These are phyloP conservation scores for Muntiacus reevesi DNA, from an alignment of 2,113 vertebrate species.

Conservation along the genomic window DNA sequence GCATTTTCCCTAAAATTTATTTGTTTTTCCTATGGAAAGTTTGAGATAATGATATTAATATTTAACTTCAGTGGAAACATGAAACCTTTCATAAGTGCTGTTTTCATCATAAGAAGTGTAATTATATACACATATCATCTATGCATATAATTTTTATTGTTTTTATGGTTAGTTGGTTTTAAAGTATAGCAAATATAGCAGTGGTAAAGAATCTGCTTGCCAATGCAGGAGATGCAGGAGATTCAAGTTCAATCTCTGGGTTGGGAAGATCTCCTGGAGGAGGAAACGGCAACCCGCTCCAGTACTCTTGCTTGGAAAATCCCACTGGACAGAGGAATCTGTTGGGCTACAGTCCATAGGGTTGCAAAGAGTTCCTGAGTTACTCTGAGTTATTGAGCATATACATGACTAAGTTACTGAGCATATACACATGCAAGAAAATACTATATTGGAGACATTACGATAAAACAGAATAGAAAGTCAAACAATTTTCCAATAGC, in stretches of 20 bases:
- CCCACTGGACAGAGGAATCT: background rate
- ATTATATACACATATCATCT: conserved; percentile 32
- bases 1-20: background rate
- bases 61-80: conserved; percentile 93
- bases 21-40: conserved; percentile 79
- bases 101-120: conserved; percentile 74
- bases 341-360: background rate
- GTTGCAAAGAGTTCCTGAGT: background rate
- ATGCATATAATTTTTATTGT: conserved; percentile 54
- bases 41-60: conserved; percentile 90
- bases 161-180: conserved; percentile 75
- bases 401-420: too few species aligned
- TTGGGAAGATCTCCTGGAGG: background rate
- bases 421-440: conserved; percentile 54
- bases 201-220: background rate
- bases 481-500: conserved; percentile 68
- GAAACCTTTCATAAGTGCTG: conserved; percentile 93
- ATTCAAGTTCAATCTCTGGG: background rate
- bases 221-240: background rate
- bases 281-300: background rate
- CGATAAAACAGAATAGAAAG: conserved; percentile 76
- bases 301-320: background rate
- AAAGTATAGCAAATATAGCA: conserved; percentile 74
- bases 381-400: background rate
- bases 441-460: conserved; percentile 69